phyloP scores from a whole-genome alignment of 2,797 vertebrate species.

The Sciurus carolinensis region DNA sequence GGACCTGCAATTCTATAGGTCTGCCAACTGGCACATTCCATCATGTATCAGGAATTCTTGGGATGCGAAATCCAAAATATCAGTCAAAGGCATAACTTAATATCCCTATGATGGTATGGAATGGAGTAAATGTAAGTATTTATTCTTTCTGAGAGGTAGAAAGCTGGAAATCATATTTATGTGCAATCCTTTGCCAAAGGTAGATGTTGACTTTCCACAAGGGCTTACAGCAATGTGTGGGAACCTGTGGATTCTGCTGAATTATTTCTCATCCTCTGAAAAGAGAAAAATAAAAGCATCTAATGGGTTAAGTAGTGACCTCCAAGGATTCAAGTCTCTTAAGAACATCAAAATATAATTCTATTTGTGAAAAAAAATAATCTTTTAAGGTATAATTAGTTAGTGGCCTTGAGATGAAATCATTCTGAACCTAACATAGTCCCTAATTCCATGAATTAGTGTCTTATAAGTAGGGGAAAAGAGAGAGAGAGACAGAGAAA shows the following conservation, averaged over 20 bases:
- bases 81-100: slow-evolving; percentile 11
- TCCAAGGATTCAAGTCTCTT: background rate
- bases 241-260: background rate
- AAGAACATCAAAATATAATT: background rate
- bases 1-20: background rate
- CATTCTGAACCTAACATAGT: background rate
- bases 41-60: slow-evolving; percentile 54
- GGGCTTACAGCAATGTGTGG: background rate
- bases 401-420: background rate
- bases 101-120: background rate
- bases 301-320: background rate
- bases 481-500: background rate
- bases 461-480: background rate
- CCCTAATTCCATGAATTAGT: background rate
- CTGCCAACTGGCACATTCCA: slow-evolving; percentile 75
- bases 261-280: background rate
- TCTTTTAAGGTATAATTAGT: background rate
- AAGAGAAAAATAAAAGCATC: background rate
- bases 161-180: background rate
- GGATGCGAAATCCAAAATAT: slow-evolving; percentile 20
- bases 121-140: background rate
- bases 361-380: background rate
- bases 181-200: background rate
- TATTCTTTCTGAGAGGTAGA: slow-evolving; percentile 14
- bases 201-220: background rate